phyloP scores from a whole-genome alignment of 2,888 invertebrate species.

The Herminia tarsipennalis region DNA sequence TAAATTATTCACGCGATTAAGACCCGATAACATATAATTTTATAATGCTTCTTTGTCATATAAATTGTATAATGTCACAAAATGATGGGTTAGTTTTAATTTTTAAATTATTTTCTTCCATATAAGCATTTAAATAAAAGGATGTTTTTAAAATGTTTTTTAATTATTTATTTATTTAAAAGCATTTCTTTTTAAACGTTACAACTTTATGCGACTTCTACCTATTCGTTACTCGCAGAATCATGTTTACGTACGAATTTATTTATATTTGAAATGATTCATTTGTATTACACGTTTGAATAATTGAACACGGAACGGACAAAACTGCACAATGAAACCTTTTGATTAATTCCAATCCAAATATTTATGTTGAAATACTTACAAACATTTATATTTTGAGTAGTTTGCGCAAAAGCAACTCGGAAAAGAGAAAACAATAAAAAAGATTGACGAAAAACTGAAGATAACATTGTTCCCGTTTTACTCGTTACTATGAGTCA shows the following conservation, averaged over 20 bases:
- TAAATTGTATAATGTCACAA: too few relatives aligned
- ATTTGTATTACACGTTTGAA: conserved; percentile 18
- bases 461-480: conserved; percentile 45
- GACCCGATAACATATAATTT: too few relatives aligned
- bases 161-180: too few relatives aligned
- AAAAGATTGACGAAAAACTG: conserved; percentile 42
- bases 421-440: conserved; percentile 51
- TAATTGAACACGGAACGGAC: neutral
- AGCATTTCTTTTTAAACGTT: too few relatives aligned
- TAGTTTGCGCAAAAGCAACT: conserved; percentile 82
- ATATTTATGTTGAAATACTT: conserved; percentile 67
- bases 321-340: conserved; percentile 8
- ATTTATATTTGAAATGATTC: conserved; percentile 24
- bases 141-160: too few relatives aligned
- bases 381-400: conserved; percentile 90
- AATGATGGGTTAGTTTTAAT: too few relatives aligned
- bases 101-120: too few relatives aligned
- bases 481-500: conserved; percentile 14
- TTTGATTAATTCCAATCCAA: neutral
- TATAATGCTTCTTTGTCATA: too few relatives aligned
- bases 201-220: conserved; percentile 4
- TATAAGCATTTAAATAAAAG: too few relatives aligned
- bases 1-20: too few relatives aligned
- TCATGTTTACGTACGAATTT: conserved; percentile 18
- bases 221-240: conserved; percentile 6